Evolutionary conservation across 2,113 vertebrate genomes (phyloP), one percentile per base, ranked within the genome.

Genomic region (Eulacestoma nigropectus): DNA sequence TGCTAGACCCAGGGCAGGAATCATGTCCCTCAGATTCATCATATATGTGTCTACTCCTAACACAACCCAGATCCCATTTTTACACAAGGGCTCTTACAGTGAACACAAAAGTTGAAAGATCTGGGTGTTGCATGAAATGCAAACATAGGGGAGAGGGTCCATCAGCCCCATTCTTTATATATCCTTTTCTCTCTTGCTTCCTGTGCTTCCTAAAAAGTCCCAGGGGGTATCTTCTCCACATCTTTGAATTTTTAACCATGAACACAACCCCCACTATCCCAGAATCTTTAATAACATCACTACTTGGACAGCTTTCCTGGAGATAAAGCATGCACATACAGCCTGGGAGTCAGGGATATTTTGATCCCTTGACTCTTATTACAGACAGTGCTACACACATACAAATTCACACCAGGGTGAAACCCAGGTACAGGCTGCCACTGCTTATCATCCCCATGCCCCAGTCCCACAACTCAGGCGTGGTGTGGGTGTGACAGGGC

Each of bases 401-500:
- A 17, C 5, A 47, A 30, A 56, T 26, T 72, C 75, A 27, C 35
- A 42, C 21, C 42, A 35, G 26, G 30, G 13, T 49, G 30, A 49
- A 35, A 49, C 19, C 9, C 49, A 47, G 22, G 27, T 10, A 13
- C 49, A 5, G 60, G 11, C 30, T 39, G 10, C 9, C 27, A 13
- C 33, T 41, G 35, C 20, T n/a, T 39, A 59, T 50, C 53, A 50
- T 39, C 21, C 39, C 14, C n/a, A 14, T 1, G 5, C 64, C 30
- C 39, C 47, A 85, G 29, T 30, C 26, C 30, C 72, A 60, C 35
- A 59, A 0, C 18, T 13, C 0, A 0, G 27, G 22, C 5, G 0
- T 23, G 60, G 4, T 49, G 11, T 59, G 52, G 35, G 15, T 6
- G 4, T 60, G 42, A 67, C 4, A 5, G 32, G 39, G 13, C n/a